Percentiles rank a stretch among this genome's conserved stretches.
phyloP scores from a whole-genome alignment of 2,888 invertebrate species.

The Nebria brevicollis region DNA sequence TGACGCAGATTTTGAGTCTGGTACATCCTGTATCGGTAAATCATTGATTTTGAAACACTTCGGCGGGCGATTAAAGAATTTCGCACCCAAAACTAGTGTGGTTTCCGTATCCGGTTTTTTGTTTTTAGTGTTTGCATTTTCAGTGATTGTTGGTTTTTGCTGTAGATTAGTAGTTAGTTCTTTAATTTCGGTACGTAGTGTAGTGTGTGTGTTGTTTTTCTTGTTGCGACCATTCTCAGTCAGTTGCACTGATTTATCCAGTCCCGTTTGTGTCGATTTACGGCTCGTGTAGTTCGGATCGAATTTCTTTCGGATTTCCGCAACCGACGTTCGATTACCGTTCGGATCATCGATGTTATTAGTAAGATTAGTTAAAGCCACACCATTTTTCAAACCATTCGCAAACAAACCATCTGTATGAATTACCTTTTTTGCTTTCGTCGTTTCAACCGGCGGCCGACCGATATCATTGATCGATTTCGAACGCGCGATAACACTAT shows the following conservation, averaged over 20 bases:
- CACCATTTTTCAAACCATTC: constrained; percentile 54
- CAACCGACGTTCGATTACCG: constrained; percentile 69
- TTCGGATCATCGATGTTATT: constrained; percentile 52
- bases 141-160: constrained; percentile 54
- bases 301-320: constrained; percentile 69
- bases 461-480: constrained; percentile 72
- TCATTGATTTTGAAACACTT: constrained; percentile 51
- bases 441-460: constrained; percentile 61
- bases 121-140: constrained; percentile 59
- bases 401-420: constrained; percentile 51
- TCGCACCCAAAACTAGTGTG: constrained; percentile 48
- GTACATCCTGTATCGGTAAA: constrained; percentile 51
- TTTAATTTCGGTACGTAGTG: constrained; percentile 58
- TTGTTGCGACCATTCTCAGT: background rate
- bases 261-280: constrained; percentile 63
- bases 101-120: constrained; percentile 33
- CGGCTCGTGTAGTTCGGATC: constrained; percentile 64
- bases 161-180: constrained; percentile 3
- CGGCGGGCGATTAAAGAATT: constrained; percentile 47
- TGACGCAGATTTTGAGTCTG: constrained; percentile 49
- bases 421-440: constrained; percentile 58
- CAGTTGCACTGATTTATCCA: constrained; percentile 6
- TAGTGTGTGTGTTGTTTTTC: constrained; percentile 53
- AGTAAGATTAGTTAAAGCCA: constrained; percentile 57
- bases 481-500: constrained; percentile 61